Percentiles rank a stretch among this genome's conserved stretches.
phyloP scores from a whole-genome alignment of 2,797 vertebrate species.

The Lacerta viridis region DNA sequence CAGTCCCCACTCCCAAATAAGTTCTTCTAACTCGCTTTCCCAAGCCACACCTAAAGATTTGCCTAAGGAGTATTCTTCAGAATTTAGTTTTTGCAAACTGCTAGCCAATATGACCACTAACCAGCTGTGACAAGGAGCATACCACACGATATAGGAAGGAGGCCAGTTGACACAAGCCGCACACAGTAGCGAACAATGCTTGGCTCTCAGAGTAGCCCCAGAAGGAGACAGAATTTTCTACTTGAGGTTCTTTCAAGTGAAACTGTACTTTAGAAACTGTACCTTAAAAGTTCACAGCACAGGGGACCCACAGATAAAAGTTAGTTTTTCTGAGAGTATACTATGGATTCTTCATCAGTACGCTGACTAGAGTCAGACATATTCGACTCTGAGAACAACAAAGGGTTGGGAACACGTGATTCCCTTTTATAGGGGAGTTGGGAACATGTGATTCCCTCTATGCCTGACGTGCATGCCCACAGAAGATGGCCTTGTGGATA shows the following conservation, averaged over 20 bases:
- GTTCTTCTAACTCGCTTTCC: constrained; percentile 32
- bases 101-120: background rate
- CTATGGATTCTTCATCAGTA: background rate
- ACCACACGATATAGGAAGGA: rapidly evolving
- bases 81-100: constrained; percentile 28
- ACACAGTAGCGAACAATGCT: background rate
- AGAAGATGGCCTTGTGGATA: background rate
- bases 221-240: background rate
- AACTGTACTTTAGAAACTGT: background rate
- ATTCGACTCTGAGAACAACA: background rate
- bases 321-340: background rate
- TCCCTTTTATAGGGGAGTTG: background rate
- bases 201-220: background rate
- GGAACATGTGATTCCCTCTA: background rate
- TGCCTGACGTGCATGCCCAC: background rate
- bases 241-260: background rate
- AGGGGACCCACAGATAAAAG: background rate
- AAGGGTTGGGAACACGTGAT: background rate
- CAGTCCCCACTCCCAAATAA: background rate
- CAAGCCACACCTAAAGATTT: constrained; percentile 9
- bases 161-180: background rate
- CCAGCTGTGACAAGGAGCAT: background rate
- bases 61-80: background rate
- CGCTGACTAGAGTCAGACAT: background rate
- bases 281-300: background rate